Evolutionary conservation across 2,113 vertebrate genomes (phyloP), one percentile per base, ranked within the genome.

Genomic region (Megaceryle maxima): DNA sequence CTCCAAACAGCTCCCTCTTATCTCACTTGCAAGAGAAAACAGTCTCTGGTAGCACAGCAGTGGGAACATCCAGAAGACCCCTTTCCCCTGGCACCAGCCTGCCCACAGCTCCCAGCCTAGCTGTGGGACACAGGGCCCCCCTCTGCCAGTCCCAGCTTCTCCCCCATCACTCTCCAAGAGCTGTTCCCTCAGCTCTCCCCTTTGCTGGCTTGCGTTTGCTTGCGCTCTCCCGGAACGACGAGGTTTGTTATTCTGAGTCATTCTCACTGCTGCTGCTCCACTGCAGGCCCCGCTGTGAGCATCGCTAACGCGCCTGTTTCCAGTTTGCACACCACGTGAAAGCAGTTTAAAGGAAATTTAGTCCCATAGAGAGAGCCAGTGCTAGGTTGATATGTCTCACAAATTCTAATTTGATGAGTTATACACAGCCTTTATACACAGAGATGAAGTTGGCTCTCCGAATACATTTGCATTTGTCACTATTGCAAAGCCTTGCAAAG

Each of bases 341-440:
- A 88, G 88, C 50, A 48, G 53, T 57, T 93, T 44, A 69, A 69
- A 80, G 90, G 88, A 53, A 92, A 86, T 39, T 10, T 12, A 41
- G 83, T 37, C 92, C 88, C 90, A 20, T 39, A 67, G 88, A 94
- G 94, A 88, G 63, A 85, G 85, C 44, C 92, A 95, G 79, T 33
- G 4, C 72, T 44, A 16, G 78, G 85, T 1, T 80, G 88, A 39
- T 85, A 41, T 10, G 22, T 50, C 82, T 94, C 85, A 31, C 82
- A 69, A 80, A 35, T 43, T 11, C 86, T 67, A 51, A 63, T 90
- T 74, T 59, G 53, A 46, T 51, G 91, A 90, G 86, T 88, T 83
- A 37, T n/a, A 28, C 19, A 0, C 50, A 76, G 63, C 48, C 67
- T 60, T 90, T 76, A 41, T 79, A 64, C 85, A 62, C 28, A 39